Conservation (phyloP, 2,113 vertebrate genomes). For the Menidia beryllina region DNA sequence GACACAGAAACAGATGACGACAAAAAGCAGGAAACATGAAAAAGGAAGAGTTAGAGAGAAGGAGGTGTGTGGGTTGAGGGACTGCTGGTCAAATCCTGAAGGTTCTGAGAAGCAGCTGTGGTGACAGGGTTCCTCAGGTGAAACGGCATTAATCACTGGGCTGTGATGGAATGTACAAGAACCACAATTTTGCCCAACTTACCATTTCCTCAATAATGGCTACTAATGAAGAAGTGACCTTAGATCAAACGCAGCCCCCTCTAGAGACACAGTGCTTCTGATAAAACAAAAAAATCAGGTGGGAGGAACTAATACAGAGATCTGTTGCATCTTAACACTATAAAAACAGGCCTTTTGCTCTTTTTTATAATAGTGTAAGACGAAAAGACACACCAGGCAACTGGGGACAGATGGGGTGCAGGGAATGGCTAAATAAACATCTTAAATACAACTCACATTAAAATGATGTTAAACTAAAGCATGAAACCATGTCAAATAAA, state of each 20-base stretch:
- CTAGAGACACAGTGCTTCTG: slow-evolving; percentile 76
- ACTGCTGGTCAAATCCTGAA: slow-evolving; percentile 12
- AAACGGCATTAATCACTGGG: slow-evolving; percentile 1
- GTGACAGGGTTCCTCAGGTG: slow-evolving; percentile 3
- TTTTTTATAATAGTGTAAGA: slow-evolving; percentile 4
- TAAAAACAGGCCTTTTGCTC: fast-evolving
- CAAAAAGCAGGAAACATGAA: neutral
- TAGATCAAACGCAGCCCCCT: slow-evolving; percentile 47
- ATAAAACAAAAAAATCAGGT: slow-evolving; percentile 35
- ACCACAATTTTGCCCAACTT: slow-evolving; percentile 23
- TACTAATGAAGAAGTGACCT: slow-evolving; percentile 50
- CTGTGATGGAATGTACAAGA: slow-evolving; percentile 21
- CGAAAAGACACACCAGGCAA: slow-evolving; percentile 46
- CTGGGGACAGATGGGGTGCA: slow-evolving; percentile 21
- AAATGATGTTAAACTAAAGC: slow-evolving; percentile 54
- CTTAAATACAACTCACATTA: slow-evolving; percentile 39
- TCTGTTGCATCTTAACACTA: slow-evolving; percentile 43
- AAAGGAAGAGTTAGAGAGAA: slow-evolving; percentile 12
- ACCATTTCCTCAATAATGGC: slow-evolving; percentile 42
- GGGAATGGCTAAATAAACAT: slow-evolving; percentile 52
- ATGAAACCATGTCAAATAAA: slow-evolving; percentile 1
- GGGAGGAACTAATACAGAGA: slow-evolving; percentile 18
- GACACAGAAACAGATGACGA: neutral
- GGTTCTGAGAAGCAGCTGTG: neutral
- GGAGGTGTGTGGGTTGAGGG: neutral